Conservation (phyloP, 2,888 invertebrate genomes). For the Congeria kusceri region DNA sequence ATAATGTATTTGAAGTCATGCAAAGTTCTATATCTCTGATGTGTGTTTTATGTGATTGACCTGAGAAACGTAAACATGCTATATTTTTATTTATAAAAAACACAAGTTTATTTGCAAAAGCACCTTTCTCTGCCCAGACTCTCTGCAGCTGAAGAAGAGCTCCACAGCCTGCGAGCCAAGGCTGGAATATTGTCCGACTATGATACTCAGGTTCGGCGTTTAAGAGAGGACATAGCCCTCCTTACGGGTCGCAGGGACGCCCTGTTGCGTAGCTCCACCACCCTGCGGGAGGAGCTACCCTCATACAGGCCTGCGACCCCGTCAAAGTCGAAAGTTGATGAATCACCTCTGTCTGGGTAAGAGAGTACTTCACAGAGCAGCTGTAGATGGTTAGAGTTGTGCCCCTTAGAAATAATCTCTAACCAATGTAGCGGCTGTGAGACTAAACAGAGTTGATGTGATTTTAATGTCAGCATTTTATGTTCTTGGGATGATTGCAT, state of each 20-base stretch:
- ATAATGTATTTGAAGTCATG: no score
- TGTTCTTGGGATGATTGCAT: no score
- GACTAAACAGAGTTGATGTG: slow-evolving; percentile 32
- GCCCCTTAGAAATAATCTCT: slow-evolving; percentile 27
- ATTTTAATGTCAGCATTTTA: no score
- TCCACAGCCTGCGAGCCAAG: slow-evolving; percentile 77
- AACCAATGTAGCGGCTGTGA: slow-evolving; percentile 30
- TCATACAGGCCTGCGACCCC: slow-evolving; percentile 54
- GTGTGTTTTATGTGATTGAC: no score
- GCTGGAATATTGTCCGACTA: slow-evolving; percentile 82
- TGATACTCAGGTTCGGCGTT: slow-evolving; percentile 82
- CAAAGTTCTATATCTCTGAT: no score
- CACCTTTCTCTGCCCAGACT: slow-evolving; percentile 68
- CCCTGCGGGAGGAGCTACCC: slow-evolving; percentile 62
- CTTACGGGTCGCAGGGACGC: slow-evolving; percentile 79
- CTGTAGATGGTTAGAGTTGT: slow-evolving; percentile 45
- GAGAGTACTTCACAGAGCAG: slow-evolving; percentile 35
- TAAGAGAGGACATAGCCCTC: slow-evolving; percentile 83
- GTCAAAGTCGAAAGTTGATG: slow-evolving; percentile 47
- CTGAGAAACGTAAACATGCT: no score
- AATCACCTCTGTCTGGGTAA: slow-evolving; percentile 58
- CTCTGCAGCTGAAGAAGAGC: slow-evolving; percentile 81
- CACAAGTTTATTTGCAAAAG: no score
- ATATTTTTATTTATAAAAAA: no score
- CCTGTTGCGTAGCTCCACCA: slow-evolving; percentile 65